Evolutionary conservation across 2,888 invertebrate species (phyloP), one percentile per base, ranked within the genome.

Genomic region (Habrosyne pyritoides): DNA sequence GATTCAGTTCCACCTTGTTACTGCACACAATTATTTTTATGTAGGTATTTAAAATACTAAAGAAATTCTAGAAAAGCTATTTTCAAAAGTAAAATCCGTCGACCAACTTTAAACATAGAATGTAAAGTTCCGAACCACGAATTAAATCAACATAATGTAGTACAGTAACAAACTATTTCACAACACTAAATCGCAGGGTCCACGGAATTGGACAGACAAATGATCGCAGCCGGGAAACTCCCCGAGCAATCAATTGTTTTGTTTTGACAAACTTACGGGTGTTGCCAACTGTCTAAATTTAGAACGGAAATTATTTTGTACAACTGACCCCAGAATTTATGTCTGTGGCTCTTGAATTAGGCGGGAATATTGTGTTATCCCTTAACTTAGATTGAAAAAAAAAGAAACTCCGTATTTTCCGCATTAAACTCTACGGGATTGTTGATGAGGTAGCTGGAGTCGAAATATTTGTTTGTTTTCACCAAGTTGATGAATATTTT

Each of bases 231-330:
- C 53, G 52, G 14, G 33, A 53, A 60, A 58, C 61, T 60, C 50
- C 48, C 57, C 47, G 47, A 53, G 55, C 53, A 55, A 63, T 59
- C 59, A 61, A 63, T 63, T 60, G 61, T 61, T 61, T 62, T 61
- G 55, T 69, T 65, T 61, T 64, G 57, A 63, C 64, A 57, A 64
- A 63, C 56, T 57, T 55, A 52, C 56, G 53, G 51, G 54, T 56
- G 59, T 55, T 59, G 58, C 60, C 42, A 58, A 53, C 53, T 26
- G 54, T 58, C 62, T 63, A 66, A 64, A 70, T 67, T 66, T 64
- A 60, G 67, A 65, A 52, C 42, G 56, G 63, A 67, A 67, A 69
- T 66, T 67, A 65, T 60, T 60, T 59, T 49, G 47, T 42, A 52
- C 55, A 52, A 52, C 56, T 52, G 46, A 55, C 56, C 54, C 47